Conservation (phyloP, 2,888 invertebrate genomes). For the Neoscelio sp. region DNA sequence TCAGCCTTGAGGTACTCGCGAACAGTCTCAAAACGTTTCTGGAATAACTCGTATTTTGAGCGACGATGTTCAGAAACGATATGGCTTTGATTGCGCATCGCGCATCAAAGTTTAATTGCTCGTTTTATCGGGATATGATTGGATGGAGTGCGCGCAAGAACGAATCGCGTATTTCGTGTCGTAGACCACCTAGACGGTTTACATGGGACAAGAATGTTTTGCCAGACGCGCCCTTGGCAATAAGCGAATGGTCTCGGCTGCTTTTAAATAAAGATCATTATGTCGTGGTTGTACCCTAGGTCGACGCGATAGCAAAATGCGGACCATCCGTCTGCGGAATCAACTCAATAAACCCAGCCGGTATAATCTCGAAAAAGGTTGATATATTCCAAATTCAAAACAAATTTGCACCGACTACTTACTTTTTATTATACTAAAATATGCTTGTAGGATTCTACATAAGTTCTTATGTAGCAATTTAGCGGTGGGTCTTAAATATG, state of each 20-base stretch:
- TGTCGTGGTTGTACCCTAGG: constrained; percentile 68
- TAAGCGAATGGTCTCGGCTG: constrained; percentile 68
- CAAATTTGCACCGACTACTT: too few species aligned
- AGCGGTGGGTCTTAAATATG: too few species aligned
- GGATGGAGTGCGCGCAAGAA: constrained; percentile 46
- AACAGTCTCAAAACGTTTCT: constrained; percentile 18
- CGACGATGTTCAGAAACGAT: constrained; percentile 27
- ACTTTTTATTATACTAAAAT: too few species aligned
- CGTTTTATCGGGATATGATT: constrained; percentile 55
- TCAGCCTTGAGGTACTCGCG: neutral
- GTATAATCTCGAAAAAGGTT: constrained; percentile 17
- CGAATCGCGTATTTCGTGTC: constrained; percentile 59
- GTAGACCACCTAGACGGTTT: constrained; percentile 71
- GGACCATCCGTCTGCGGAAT: constrained; percentile 65
- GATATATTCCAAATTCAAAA: too few species aligned
- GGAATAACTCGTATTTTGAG: constrained; percentile 23
- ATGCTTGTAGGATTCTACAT: too few species aligned
- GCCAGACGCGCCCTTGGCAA: constrained; percentile 71
- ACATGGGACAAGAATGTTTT: constrained; percentile 71
- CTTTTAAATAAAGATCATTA: constrained; percentile 79
- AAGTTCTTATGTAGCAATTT: too few species aligned
- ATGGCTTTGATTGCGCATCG: constrained; percentile 18
- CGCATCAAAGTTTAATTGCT: constrained; percentile 62
- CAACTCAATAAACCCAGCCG: constrained; percentile 31
- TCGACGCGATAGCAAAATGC: constrained; percentile 54